Conservation (phyloP, 2,797 vertebrate genomes). For the Rhinophrynus dorsalis region DNA sequence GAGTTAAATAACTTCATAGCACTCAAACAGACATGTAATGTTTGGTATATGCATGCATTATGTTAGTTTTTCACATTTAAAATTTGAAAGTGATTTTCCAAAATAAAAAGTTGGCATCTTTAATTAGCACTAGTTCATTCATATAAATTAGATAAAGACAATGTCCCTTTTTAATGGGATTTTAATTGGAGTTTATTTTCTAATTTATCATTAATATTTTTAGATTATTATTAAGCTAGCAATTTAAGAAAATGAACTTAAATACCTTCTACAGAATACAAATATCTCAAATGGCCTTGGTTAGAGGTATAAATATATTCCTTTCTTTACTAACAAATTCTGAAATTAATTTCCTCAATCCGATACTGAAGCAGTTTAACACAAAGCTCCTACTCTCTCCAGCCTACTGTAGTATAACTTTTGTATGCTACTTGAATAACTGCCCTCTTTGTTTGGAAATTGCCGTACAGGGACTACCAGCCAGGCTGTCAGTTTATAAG, state of each 20-base stretch:
- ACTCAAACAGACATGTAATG: no score
- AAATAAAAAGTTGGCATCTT: neutral
- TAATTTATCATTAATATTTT: neutral
- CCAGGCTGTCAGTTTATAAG: conserved; percentile 42
- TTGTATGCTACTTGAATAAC: conserved; percentile 24
- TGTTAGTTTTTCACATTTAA: no score
- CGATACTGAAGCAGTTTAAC: conserved; percentile 30
- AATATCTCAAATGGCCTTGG: neutral
- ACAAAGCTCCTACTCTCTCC: conserved; percentile 35
- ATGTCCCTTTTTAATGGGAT: no score
- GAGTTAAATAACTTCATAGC: no score
- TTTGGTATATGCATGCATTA: no score
- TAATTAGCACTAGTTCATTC: neutral
- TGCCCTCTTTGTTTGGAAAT: conserved; percentile 35
- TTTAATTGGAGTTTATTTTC: neutral
- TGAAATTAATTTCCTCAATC: conserved; percentile 36
- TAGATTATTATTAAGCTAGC: conserved; percentile 2
- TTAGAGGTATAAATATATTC: conserved; percentile 16
- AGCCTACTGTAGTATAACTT: conserved; percentile 20
- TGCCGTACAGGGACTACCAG: conserved; percentile 25
- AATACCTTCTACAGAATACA: conserved; percentile 3
- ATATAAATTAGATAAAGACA: neutral
- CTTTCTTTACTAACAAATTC: conserved; percentile 11
- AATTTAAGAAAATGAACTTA: conserved; percentile 28
- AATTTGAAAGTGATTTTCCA: neutral